A percentile compares a stretch with the other conserved stretches of the same genome.
These are phyloP conservation scores for Artibeus jamaicensis DNA, from an alignment of 2,797 vertebrate species.

Conservation along the genomic window DNA sequence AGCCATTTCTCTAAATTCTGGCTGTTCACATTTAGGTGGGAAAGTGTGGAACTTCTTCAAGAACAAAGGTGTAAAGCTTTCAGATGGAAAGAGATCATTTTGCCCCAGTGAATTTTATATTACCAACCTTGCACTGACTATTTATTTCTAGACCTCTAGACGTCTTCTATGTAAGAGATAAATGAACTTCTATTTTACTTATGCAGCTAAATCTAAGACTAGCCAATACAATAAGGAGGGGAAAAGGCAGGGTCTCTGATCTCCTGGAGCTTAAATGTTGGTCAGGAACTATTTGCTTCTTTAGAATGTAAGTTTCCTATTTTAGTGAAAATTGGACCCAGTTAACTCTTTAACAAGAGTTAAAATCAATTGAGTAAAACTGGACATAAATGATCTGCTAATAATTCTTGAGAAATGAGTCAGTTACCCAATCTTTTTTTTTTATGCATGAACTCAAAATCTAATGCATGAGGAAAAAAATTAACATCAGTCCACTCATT, in stretches of 20 bases:
- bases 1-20: neutral
- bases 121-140: neutral
- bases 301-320: neutral
- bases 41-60: neutral
- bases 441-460: neutral
- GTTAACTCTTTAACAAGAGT: neutral
- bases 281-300: neutral
- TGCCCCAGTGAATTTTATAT: neutral
- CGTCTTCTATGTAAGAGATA: neutral
- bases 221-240: neutral
- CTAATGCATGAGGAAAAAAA: neutral
- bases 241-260: neutral
- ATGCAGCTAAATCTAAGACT: neutral
- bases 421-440: neutral
- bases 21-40: neutral
- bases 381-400: neutral
- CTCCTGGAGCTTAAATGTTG: neutral
- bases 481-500: neutral
- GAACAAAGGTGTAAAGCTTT: neutral
- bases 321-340: neutral
- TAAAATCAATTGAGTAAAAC: conserved; percentile 14
- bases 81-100: neutral
- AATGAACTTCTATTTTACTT: neutral
- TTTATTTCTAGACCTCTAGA: neutral
- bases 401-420: neutral